A percentile compares a stretch with the other conserved stretches of the same genome.
Conservation (phyloP, 2,797 vertebrate genomes). For the Lerista edwardsae region DNA sequence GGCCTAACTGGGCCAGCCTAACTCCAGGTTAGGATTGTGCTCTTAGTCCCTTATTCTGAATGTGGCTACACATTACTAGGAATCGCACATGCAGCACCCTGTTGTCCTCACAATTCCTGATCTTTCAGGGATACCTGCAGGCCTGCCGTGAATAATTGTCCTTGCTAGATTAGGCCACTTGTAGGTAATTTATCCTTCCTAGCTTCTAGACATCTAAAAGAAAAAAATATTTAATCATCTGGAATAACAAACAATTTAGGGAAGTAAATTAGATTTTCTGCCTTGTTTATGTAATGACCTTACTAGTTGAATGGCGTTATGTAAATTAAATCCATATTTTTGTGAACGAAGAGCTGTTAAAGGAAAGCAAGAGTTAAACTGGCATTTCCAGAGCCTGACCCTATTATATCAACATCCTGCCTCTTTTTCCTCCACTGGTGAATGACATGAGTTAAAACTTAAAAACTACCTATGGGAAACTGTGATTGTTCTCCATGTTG, state of each 20-base stretch:
- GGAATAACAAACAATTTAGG: constrained; percentile 80
- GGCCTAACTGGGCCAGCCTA: too few species aligned
- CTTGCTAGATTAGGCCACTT: constrained; percentile 46
- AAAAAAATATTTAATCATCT: constrained; percentile 75
- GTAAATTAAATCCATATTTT: constrained; percentile 74
- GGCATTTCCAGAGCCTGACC: constrained; percentile 68
- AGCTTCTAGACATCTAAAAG: constrained; percentile 77
- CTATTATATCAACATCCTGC: constrained; percentile 67
- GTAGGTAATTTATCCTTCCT: constrained; percentile 76
- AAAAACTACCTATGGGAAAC: constrained; percentile 72
- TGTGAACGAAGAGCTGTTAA: constrained; percentile 65
- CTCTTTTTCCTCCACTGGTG: constrained; percentile 67
- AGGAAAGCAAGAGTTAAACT: constrained; percentile 69
- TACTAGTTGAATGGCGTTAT: constrained; percentile 75
- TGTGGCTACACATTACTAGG: neutral
- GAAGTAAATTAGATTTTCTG: constrained; percentile 78
- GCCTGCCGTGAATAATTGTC: constrained; percentile 64
- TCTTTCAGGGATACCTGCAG: neutral
- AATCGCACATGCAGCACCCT: neutral
- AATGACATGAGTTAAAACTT: constrained; percentile 70
- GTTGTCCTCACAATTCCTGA: constrained; percentile 4
- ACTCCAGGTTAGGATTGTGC: too few species aligned
- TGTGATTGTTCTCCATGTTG: constrained; percentile 76
- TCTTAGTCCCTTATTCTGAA: neutral
- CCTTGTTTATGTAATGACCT: constrained; percentile 78